Conservation (phyloP, 1,140 invertebrate species). For the Eriocheir sinensis region DNA sequence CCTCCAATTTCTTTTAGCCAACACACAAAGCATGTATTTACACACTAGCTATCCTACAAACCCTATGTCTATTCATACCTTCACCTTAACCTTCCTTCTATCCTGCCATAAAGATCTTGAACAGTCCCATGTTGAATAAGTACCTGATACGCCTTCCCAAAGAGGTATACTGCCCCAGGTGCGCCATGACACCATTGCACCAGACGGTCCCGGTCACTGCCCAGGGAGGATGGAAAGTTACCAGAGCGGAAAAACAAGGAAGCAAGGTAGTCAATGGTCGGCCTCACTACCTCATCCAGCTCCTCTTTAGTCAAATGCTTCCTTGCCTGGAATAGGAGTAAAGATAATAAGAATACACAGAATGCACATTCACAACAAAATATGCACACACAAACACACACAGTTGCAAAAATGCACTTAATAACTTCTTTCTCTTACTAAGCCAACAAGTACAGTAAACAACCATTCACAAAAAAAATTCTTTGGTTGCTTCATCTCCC, state of each 20-base stretch:
- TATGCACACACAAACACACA: no score
- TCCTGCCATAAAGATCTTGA: no score
- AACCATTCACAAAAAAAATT: no score
- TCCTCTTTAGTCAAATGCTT: slow-evolving; percentile 84
- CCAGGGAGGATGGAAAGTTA: slow-evolving; percentile 93
- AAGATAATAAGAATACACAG: slow-evolving; percentile 44
- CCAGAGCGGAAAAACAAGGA: slow-evolving; percentile 87
- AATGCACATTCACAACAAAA: slow-evolving; percentile 6
- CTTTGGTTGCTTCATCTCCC: not conserved
- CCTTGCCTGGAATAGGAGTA: slow-evolving; percentile 82
- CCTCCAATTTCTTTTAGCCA: no score
- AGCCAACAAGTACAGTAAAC: no score
- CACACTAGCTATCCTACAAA: no score
- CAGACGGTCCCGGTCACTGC: slow-evolving; percentile 88
- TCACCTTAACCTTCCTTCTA: not conserved
- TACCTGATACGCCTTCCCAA: slow-evolving; percentile 90
- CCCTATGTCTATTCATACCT: no score
- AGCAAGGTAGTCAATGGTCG: slow-evolving; percentile 87
- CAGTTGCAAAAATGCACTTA: no score
- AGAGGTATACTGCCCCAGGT: slow-evolving; percentile 91
- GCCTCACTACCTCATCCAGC: slow-evolving; percentile 83
- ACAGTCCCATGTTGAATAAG: not conserved
- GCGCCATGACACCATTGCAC: slow-evolving; percentile 98
- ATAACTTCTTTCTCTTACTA: not conserved
- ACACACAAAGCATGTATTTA: no score